A percentile compares a stretch with the other conserved stretches of the same genome.
These are phyloP conservation scores for Alfaro cultratus DNA, from an alignment of 2,797 vertebrate genomes.

Conservation along the genomic window DNA sequence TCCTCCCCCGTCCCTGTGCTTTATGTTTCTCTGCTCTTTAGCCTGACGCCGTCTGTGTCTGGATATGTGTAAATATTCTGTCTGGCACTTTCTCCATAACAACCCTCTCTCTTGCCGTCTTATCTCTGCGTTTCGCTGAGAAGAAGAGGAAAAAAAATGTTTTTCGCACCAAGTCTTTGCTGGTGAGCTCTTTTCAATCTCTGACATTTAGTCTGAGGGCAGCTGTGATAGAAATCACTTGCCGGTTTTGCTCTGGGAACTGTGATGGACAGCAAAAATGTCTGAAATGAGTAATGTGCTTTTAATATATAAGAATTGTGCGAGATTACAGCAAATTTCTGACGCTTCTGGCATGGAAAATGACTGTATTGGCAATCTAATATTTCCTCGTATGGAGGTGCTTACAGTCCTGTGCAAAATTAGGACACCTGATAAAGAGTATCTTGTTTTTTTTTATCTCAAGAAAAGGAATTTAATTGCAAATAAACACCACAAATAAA, in stretches of 20 bases:
- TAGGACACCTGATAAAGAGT: neutral
- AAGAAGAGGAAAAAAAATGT: neutral
- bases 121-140: constrained; percentile 36
- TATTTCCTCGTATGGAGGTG: neutral
- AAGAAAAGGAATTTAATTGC: neutral
- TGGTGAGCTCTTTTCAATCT: constrained; percentile 29
- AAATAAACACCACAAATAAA: neutral
- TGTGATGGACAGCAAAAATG: constrained; percentile 5
- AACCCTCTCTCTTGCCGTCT: constrained; percentile 26
- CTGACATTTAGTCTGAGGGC: constrained; percentile 48
- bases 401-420: neutral
- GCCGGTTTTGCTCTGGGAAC: neutral
- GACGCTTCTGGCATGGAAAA: neutral
- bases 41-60: constrained; percentile 9
- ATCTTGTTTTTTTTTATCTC: neutral
- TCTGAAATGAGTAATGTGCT: constrained; percentile 13
- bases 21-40: constrained; percentile 21
- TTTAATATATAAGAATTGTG: constrained; percentile 7
- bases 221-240: constrained; percentile 24
- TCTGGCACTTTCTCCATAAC: constrained; percentile 33
- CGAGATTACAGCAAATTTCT: neutral
- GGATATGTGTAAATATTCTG: constrained; percentile 28
- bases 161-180: constrained; percentile 14
- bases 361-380: neutral
- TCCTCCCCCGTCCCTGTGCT: constrained; percentile 8